Base-by-base conservation (phyloP, 2,113 vertebrate genomes). In the Clarias batrachus region DNA sequence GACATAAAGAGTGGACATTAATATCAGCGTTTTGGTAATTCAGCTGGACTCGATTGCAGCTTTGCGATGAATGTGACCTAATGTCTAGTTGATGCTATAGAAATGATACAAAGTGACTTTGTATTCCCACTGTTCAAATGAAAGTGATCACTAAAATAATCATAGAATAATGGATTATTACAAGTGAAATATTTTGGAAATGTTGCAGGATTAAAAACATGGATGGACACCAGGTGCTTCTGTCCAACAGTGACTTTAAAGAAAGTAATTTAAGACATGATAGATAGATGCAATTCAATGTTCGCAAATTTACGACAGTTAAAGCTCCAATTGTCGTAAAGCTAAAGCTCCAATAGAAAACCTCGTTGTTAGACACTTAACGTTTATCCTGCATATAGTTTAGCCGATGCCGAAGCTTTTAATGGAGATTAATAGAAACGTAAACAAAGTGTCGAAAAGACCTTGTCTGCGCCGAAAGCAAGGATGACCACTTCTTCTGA, bases 381-480 rank as follows among this genome's bases (percentile, higher is more conserved):
- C 71, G 76, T 87, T 82, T 86, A 86, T 84, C 74, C 70, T 56
- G 48, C 66, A 70, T 37, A 62, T 37, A 62, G 82, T 33, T 87
- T 79, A 85, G 86, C 84, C 60, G 54, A 62, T 65, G 79, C 91
- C 88, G 87, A 90, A 88, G 78, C 90, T 93, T 92, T 92, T 93
- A 94, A 94, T 93, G 94, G 93, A 94, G 95, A 94, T 92, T 88
- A 94, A 93, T 94, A 92, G 91, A 88, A 94, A 91, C 84, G 92
- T 94, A 94, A 95, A 95, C 93, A 94, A 85, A 88, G 73, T 59
- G 70, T 87, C 77, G 63, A 59, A 84, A 85, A 89, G 91, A 90
- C 90, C 91, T 93, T 92, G 93, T 93, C 91, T 94, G 88, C 86
- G 87, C 86, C 91, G 92, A 94, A 92, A 89, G 92, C 89, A 87